Conservation (phyloP, 2,113 vertebrate genomes). For the Callithrix jacchus region DNA sequence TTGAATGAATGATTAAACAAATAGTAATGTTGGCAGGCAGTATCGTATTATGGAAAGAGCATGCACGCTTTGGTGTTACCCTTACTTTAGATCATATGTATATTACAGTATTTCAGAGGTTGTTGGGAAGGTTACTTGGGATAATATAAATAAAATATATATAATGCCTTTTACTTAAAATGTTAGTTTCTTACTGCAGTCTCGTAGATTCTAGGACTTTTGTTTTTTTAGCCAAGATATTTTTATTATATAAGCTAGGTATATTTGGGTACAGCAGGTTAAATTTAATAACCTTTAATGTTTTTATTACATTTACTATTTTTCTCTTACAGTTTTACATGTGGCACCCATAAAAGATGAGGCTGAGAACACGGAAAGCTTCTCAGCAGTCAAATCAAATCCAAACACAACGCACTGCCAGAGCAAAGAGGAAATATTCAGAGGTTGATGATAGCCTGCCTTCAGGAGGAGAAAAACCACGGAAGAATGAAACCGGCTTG, state of each 20-base stretch:
- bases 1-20: background rate
- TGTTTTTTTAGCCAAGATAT: background rate
- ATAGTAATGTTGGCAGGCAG: background rate
- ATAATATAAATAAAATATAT: background rate
- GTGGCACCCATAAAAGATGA: constrained; percentile 93
- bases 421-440: constrained; percentile 92
- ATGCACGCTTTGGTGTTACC: background rate
- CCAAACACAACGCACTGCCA: constrained; percentile 87
- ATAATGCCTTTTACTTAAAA: background rate
- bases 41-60: background rate
- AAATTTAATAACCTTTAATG: constrained; percentile 45
- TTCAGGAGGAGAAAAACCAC: constrained; percentile 83
- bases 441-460: constrained; percentile 85
- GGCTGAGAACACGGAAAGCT: constrained; percentile 98
- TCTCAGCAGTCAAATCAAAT: constrained; percentile 93
- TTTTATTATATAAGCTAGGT: constrained; percentile 13
- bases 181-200: background rate
- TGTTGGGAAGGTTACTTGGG: constrained; percentile 14
- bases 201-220: background rate
- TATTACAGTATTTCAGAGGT: background rate
- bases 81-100: background rate
- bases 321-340: constrained; percentile 89
- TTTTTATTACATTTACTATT: background rate
- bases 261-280: background rate
- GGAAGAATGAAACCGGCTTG: constrained; percentile 86